Percentiles rank a stretch among this genome's conserved stretches.
phyloP scores from a whole-genome alignment of 2,797 vertebrate species.

The Falco columbarius region DNA sequence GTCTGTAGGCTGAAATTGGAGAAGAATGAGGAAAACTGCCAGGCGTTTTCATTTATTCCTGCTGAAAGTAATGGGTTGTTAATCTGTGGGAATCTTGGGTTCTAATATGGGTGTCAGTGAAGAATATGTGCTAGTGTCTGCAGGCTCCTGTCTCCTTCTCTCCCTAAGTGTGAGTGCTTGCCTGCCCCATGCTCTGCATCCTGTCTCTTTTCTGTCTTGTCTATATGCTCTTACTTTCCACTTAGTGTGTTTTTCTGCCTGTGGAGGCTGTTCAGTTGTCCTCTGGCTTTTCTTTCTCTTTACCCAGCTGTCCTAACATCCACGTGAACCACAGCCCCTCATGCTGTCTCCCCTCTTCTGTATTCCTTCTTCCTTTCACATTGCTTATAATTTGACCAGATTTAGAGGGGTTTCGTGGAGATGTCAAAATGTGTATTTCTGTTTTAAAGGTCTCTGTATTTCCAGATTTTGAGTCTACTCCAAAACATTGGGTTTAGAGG shows the following conservation, averaged over 20 bases:
- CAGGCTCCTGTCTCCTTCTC: background rate
- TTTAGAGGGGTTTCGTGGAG: background rate
- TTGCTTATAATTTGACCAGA: background rate
- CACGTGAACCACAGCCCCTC: background rate
- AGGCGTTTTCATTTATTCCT: background rate
- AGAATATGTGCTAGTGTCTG: background rate
- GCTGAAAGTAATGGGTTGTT: background rate
- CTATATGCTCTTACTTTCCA: background rate
- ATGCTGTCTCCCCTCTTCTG: background rate
- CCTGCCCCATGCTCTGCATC: fast-evolving
- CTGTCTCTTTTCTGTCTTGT: background rate
- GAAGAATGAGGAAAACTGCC: background rate
- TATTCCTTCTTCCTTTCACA: background rate
- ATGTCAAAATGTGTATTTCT: background rate
- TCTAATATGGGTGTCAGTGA: background rate
- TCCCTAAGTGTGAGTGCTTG: background rate
- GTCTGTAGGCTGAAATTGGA: background rate
- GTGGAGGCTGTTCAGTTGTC: background rate
- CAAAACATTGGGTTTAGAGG: background rate
- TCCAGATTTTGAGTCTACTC: background rate
- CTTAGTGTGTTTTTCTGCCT: background rate
- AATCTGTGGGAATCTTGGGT: background rate
- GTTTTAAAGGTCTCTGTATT: background rate
- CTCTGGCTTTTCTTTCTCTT: background rate
- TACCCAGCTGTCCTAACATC: background rate